Percentiles rank a stretch among this genome's conserved stretches.
Conservation (phyloP, 2,113 vertebrate genomes). For the Synodontis membranacea region DNA sequence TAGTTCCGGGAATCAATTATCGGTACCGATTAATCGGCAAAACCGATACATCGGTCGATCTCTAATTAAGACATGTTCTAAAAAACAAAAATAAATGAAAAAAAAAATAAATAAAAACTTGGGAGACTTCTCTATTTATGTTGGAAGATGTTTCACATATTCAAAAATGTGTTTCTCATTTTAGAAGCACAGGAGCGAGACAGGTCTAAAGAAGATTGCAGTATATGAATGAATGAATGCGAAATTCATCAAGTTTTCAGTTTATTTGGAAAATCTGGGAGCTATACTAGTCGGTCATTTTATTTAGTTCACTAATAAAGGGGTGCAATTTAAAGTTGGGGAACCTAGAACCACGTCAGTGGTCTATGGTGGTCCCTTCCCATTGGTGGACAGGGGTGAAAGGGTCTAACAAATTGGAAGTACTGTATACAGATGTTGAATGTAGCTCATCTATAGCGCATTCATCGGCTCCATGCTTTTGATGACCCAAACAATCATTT, state of each 20-base stretch:
- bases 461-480: neutral
- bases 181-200: neutral
- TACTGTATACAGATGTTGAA: neutral
- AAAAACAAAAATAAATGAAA: neutral
- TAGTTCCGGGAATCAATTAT: too few species aligned
- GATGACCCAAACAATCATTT: neutral
- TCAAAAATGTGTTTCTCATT: neutral
- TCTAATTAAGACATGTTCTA: neutral
- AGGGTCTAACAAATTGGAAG: neutral
- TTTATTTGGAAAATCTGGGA: neutral
- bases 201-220: neutral
- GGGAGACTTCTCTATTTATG: neutral
- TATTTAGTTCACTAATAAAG: neutral
- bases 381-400: neutral
- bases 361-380: neutral
- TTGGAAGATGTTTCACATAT: neutral
- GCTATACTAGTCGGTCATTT: neutral
- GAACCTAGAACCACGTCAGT: neutral
- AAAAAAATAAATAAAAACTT: neutral
- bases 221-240: neutral
- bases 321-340: neutral
- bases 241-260: neutral
- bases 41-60: too few species aligned
- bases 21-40: too few species aligned
- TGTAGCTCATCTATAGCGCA: neutral